Evolutionary conservation across 2,797 vertebrate species (phyloP).

Genomic region (Bovichtus diacanthus): DNA sequence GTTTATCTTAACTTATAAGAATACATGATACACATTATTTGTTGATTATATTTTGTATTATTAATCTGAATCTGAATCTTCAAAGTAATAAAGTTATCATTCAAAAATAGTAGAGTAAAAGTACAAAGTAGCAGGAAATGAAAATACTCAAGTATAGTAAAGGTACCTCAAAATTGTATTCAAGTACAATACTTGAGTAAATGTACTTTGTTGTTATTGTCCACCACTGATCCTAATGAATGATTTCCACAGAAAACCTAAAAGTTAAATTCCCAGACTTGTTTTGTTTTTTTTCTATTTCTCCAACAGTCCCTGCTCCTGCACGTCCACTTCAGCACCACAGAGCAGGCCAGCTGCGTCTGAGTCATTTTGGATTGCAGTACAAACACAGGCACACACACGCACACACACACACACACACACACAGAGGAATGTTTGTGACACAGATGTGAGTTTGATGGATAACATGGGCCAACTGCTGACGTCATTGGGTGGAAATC

Average conservation of each 20-base stretch:
- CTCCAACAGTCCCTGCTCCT: slow-evolving; percentile 25
- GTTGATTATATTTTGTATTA: too few relatives aligned
- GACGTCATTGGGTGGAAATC: slow-evolving; percentile 87
- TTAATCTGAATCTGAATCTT: too few relatives aligned
- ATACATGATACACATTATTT: too few relatives aligned
- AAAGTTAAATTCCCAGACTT: slow-evolving; percentile 20
- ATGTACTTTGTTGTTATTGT: too few relatives aligned
- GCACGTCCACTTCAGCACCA: slow-evolving; percentile 34
- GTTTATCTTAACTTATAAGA: too few relatives aligned
- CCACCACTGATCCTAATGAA: neutral
- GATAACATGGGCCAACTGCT: slow-evolving; percentile 80
- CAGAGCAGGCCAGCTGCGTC: slow-evolving; percentile 71
- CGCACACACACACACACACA: slow-evolving; percentile 28
- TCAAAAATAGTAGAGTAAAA: too few relatives aligned
- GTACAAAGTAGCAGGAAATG: too few relatives aligned
- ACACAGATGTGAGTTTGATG: slow-evolving; percentile 79
- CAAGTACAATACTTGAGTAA: too few relatives aligned
- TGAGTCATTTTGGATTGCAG: slow-evolving; percentile 74
- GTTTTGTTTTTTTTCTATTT: neutral
- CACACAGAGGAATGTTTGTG: slow-evolving; percentile 50
- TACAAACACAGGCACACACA: slow-evolving; percentile 24
- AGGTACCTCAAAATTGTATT: too few relatives aligned
- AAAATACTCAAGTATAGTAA: too few relatives aligned
- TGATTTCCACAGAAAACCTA: slow-evolving; percentile 21
- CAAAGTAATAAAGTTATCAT: too few relatives aligned